Base-by-base conservation (phyloP, 1,140 invertebrate species). In the Oscheius sp. region DNA sequence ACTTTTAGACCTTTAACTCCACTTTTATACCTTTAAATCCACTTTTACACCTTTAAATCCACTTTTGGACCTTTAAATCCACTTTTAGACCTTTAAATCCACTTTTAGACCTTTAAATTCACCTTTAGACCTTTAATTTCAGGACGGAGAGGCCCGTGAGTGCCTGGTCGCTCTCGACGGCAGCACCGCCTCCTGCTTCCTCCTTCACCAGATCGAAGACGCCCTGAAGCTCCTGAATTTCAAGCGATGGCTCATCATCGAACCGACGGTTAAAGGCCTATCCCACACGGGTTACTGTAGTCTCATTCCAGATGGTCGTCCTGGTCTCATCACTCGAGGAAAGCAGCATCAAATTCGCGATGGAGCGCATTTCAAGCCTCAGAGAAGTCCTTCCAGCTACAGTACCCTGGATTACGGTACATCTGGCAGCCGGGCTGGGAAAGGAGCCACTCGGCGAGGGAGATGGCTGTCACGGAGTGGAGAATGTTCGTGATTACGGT, bases 171-270 rank as follows among this genome's bases (percentile, higher is more conserved):
- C 73, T 61, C 49, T 66, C 20, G 58, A 74, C 32, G 73, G 58
- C 26, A 63, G 35, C 2, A 28, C 42, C 1, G 35, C 68, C 15
- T 29, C 45, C 23, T 26, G 59, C 2, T 73, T 73, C 32, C 59
- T 71, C 45, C 69, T 62, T n/a, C 18, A 45, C 46, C 63, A 72
- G 49, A 75, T 75, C 10, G 18, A 58, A 18, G 68, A 71, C 18
- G 68, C 34, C 15, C n/a, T 75, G 29, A 35, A 61, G 15, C 74
- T 65, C n/a, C 49, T 65, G 10, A 59, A 35, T 31, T 68, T 59
- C 26, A 68, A 68, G 45, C 23, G 67, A 15, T n/a, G n/a, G n/a
- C 55, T 68, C 1, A 59, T 68, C 49, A 55, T 68, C 3, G 28
- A 59, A 18, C 67, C 67, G 13, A 68, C 55, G 15, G 65, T 67